phyloP scores from a whole-genome alignment of 2,888 invertebrate species.

The Drepanosiphum platanoidis region DNA sequence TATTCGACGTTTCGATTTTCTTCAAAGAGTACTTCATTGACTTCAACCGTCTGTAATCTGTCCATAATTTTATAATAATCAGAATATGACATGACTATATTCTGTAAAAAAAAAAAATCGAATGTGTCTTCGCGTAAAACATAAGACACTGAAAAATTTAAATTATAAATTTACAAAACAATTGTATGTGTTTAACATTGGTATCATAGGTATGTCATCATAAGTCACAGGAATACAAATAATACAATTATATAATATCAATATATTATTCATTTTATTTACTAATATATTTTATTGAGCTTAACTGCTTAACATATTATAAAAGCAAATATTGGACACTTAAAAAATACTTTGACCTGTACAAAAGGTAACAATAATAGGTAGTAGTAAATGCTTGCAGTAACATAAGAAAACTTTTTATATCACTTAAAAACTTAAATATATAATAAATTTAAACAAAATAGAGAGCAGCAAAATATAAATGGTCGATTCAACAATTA shows the following conservation, averaged over 20 bases:
- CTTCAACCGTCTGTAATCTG: too few species aligned
- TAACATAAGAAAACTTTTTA: conserved; percentile 3
- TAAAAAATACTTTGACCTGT: conserved; percentile 24
- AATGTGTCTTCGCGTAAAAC: too few species aligned
- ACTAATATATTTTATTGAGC: conserved; percentile 24
- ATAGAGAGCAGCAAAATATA: conserved; percentile 15
- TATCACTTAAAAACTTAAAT: conserved; percentile 11
- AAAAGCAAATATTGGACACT: conserved; percentile 27
- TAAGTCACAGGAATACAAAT: background rate
- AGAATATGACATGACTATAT: too few species aligned
- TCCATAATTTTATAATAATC: too few species aligned
- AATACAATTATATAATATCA: background rate
- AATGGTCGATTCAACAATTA: conserved; percentile 20
- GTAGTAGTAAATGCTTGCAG: background rate
- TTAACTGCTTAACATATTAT: conserved; percentile 7
- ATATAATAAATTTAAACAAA: background rate
- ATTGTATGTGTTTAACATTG: too few species aligned
- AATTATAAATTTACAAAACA: too few species aligned
- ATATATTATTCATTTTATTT: background rate
- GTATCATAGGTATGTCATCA: background rate
- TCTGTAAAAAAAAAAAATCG: too few species aligned
- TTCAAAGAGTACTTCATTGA: too few species aligned
- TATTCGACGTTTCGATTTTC: too few species aligned
- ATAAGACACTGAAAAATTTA: too few species aligned
- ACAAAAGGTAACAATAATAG: conserved; percentile 41